Base-by-base conservation (phyloP, 2,888 invertebrate genomes). In the Mimas tiliae region DNA sequence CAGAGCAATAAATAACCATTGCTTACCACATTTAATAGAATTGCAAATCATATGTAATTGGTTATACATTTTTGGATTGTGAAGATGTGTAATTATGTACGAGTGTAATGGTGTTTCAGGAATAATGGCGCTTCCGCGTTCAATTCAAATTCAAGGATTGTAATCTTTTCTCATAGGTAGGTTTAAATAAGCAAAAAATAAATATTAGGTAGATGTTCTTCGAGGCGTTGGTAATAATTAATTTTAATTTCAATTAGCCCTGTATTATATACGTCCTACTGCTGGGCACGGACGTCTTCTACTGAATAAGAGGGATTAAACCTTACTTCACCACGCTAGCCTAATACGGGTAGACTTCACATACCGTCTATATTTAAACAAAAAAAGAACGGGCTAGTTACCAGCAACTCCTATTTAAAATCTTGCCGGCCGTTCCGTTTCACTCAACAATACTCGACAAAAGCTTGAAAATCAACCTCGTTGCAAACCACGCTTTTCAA, bases 1-100 rank as follows among this genome's bases (percentile, higher is more conserved):
- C 78, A 8, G 71, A 68, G 74, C 78, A 75, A 84, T 82, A 87
- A 87, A 85, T 84, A 85, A 80, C 79, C 74, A 74, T 72, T 74
- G 65, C 65, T 76, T 77, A 78, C 78, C 55, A 55, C 55, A 55
- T 55, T 55, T 68, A 68, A 67, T 70, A 65, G 33, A 67, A 55
- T 19, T 53, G 51, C 48, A 38, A 72, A 73, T 73, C 74, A 74
- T 73, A 69, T 67, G 64, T 62, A 52, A 71, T 72, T 67, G 65
- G 69, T 19, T 16, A 48, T 48, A n/a, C 48, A 16, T 50, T 63
- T 38, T 19, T 38, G 27, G 53, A 8, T 73, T 72, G 70, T 62
- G 70, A 71, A 72, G 68, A 69, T 65, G 33, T 51, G 65, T 65
- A 55, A 55, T 55, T 38, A 16, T 34, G 55, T n/a, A 53, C 38